These are phyloP conservation scores for Cyclura pinguis DNA, from an alignment of 2,797 vertebrate species.

Conservation along the genomic window DNA sequence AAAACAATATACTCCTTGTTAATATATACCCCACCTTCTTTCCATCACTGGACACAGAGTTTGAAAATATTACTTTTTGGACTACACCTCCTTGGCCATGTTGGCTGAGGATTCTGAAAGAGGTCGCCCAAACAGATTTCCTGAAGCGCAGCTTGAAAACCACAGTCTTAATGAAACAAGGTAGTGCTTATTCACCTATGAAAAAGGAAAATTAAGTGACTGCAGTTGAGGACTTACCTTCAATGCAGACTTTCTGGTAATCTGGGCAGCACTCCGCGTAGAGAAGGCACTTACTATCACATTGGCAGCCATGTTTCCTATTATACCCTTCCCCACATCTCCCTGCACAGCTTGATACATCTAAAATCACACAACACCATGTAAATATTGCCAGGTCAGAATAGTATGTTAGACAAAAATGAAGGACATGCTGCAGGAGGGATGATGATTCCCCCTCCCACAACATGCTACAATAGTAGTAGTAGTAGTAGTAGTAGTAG, in stretches of 20 bases:
- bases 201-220: conserved; percentile 28
- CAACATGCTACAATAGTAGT: background rate
- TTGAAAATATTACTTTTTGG: no score
- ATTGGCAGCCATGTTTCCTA: conserved; percentile 90
- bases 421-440: background rate
- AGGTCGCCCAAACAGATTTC: background rate
- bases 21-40: background rate
- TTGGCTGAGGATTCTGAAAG: no score
- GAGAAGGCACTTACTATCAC: conserved; percentile 90
- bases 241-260: conserved; percentile 87
- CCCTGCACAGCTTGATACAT: conserved; percentile 87
- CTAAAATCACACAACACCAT: conserved; percentile 82
- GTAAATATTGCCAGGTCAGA: conserved; percentile 69
- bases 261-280: conserved; percentile 93
- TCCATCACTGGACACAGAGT: background rate
- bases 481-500: background rate
- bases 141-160: background rate
- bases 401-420: accelerated
- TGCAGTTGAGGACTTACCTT: conserved; percentile 81
- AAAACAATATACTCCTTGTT: no score
- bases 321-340: conserved; percentile 90
- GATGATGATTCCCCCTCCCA: no score
- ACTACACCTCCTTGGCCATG: no score
- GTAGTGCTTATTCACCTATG: background rate
- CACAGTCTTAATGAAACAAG: conserved; percentile 16